Percentiles rank a stretch among this genome's conserved stretches.
Evolutionary conservation across 2,797 vertebrate genomes (phyloP).

Genomic region (Sebastes glaucus): DNA sequence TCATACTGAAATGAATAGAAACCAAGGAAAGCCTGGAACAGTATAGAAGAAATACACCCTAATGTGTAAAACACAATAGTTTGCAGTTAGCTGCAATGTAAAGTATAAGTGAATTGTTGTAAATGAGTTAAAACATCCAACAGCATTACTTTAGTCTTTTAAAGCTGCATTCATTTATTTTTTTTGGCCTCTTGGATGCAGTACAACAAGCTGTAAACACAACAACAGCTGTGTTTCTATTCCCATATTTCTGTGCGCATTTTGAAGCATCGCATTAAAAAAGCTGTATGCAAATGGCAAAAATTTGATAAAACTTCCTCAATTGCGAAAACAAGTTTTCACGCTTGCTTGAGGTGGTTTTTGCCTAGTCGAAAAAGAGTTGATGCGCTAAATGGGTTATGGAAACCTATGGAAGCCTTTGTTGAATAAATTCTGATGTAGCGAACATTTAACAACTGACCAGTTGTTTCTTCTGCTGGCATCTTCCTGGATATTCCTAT

Average conservation of each 20-base stretch:
- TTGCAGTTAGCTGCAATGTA: background rate
- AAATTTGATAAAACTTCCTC: no score
- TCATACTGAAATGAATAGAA: background rate
- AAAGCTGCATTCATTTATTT: background rate
- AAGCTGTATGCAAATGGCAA: background rate
- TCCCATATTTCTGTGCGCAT: background rate
- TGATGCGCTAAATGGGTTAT: no score
- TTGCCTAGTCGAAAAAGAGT: no score
- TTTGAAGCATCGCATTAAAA: background rate
- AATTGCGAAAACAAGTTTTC: fast-evolving
- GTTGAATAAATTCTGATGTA: no score
- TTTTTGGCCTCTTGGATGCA: background rate
- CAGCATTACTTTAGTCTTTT: fast-evolving
- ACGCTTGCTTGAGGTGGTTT: no score
- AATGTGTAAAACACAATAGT: background rate
- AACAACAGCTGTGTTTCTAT: background rate
- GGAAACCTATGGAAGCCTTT: no score
- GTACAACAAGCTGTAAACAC: background rate
- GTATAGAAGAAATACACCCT: background rate
- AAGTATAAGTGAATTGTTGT: background rate
- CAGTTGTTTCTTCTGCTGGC: no score
- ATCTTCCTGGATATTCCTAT: no score
- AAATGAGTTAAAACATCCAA: background rate
- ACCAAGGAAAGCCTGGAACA: background rate
- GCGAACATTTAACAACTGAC: no score